phyloP scores from a whole-genome alignment of 2,113 vertebrate species.

The Ramphastos sulfuratus region DNA sequence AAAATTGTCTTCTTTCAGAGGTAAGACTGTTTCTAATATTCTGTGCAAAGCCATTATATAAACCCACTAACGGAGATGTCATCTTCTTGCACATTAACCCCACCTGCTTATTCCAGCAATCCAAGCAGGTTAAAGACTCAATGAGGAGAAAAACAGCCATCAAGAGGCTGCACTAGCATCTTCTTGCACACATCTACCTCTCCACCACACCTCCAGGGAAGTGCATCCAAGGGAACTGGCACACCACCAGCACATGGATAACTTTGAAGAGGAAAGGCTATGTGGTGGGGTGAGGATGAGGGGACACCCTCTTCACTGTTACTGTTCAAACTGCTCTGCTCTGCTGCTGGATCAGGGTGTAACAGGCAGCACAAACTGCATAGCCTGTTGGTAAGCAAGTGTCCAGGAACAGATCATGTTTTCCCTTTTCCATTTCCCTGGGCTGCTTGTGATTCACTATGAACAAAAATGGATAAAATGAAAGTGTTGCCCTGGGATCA shows the following conservation, averaged over 20 bases:
- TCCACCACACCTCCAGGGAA: neutral
- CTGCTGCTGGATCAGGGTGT: neutral
- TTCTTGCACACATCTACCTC: neutral
- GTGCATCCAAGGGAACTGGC: neutral
- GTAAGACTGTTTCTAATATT: neutral
- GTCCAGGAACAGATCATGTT: neutral
- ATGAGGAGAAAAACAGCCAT: fast-evolving
- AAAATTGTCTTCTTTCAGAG: neutral
- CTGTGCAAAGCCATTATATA: neutral
- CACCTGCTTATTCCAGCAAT: neutral
- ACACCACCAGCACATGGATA: neutral
- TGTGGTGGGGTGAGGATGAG: neutral
- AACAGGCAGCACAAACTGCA: neutral
- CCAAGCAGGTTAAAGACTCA: neutral
- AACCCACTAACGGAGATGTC: neutral
- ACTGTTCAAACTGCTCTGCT: too few species aligned
- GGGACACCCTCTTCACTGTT: neutral
- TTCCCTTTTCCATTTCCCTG: neutral
- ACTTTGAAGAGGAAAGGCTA: neutral
- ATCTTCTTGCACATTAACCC: neutral
- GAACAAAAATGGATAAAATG: neutral
- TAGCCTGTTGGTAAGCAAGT: neutral
- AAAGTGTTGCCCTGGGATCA: neutral
- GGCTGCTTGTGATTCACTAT: neutral
- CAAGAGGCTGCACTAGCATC: neutral